Evolutionary conservation across 2,113 vertebrate species (phyloP).

Genomic region (Neotoma lepida): DNA sequence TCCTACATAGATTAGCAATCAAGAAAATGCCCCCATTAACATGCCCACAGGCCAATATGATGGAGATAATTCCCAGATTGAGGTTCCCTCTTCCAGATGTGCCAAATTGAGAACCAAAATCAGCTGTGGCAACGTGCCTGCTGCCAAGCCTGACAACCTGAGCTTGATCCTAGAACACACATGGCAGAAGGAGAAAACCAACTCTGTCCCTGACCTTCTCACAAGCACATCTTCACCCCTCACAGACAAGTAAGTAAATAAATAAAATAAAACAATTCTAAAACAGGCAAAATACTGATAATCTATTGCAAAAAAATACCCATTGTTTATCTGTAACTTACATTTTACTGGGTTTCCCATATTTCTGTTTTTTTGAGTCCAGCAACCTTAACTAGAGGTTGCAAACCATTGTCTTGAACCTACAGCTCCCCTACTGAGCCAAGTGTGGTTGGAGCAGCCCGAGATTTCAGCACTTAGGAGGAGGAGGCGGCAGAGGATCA

Average conservation of each 20-base stretch:
- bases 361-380: conserved; percentile 41
- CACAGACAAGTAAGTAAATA: not conserved
- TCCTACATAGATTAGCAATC: no score
- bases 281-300: not conserved
- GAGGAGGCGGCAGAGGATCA: no score
- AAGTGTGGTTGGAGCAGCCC: no score
- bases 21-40: no score
- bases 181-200: not conserved
- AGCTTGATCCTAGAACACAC: not conserved
- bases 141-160: not conserved
- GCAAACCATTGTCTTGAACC: no score
- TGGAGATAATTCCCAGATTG: no score
- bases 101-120: no score
- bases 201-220: not conserved
- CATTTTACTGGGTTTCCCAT: not conserved
- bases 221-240: not conserved
- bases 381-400: not conserved
- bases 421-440: no score
- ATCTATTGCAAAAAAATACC: not conserved
- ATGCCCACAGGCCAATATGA: no score
- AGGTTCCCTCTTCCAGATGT: no score
- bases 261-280: not conserved
- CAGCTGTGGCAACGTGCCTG: no score
- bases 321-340: not conserved
- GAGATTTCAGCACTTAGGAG: no score